Evolutionary conservation across 2,888 invertebrate species (phyloP).

Genomic region (Stegana nigrithorax): DNA sequence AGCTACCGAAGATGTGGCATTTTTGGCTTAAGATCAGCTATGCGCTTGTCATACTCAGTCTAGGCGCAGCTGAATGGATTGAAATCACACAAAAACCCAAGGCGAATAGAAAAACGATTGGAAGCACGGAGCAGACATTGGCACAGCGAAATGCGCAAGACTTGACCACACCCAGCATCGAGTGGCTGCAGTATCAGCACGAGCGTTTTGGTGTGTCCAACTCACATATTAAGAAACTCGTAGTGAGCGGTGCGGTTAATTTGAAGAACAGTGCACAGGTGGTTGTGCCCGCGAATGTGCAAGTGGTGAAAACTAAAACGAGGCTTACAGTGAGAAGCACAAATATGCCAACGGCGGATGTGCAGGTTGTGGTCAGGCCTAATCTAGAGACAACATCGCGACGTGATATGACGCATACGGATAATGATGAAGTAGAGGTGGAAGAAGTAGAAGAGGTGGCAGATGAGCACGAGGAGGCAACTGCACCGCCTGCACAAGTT

Average conservation of each 20-base stretch:
- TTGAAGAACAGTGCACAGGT: slow-evolving; percentile 49
- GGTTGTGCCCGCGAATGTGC: slow-evolving; percentile 41
- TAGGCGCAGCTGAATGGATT: slow-evolving; percentile 40
- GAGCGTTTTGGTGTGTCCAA: slow-evolving; percentile 53
- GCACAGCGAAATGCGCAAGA: background rate
- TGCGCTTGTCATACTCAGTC: slow-evolving; percentile 22
- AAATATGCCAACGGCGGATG: slow-evolving; percentile 13
- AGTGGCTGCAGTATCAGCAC: slow-evolving; percentile 65
- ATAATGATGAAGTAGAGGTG: slow-evolving; percentile 19
- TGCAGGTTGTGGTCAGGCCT: slow-evolving; percentile 34
- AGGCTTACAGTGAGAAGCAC: slow-evolving; percentile 38
- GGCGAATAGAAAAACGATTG: background rate
- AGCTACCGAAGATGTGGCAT: slow-evolving; percentile 33
- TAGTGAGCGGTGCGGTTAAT: slow-evolving; percentile 43
- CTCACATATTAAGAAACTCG: slow-evolving; percentile 36
- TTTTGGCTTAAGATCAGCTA: slow-evolving; percentile 25
- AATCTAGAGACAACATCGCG: slow-evolving; percentile 50
- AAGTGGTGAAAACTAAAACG: slow-evolving; percentile 46
- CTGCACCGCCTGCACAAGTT: background rate
- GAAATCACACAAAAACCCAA: slow-evolving; percentile 36
- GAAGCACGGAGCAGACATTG: background rate
- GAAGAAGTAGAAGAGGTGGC: too few species aligned
- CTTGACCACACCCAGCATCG: slow-evolving; percentile 55
- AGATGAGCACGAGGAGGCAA: slow-evolving; percentile 26
- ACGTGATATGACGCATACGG: slow-evolving; percentile 32